Evolutionary conservation across 2,797 vertebrate species (phyloP).

Genomic region (Cuculus canorus): DNA sequence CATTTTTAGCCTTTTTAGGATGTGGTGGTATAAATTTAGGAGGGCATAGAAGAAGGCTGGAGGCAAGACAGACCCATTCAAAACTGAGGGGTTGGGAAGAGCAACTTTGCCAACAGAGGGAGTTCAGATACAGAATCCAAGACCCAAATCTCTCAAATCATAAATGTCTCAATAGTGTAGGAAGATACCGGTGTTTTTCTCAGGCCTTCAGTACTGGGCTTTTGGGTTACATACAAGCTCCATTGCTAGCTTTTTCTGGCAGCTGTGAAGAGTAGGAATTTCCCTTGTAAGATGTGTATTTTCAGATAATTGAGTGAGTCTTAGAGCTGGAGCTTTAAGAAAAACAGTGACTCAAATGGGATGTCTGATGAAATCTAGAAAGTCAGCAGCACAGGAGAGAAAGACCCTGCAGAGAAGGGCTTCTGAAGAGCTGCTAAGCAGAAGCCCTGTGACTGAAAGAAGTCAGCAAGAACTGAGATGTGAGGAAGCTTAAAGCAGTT

Average conservation of each 20-base stretch:
- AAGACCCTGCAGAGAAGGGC: neutral
- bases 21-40: neutral
- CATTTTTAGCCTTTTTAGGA: neutral
- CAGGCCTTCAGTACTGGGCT: neutral
- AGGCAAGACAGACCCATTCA: neutral
- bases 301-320: neutral
- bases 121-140: neutral
- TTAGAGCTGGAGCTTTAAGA: constrained; percentile 16
- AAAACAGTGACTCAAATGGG: neutral
- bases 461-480: neutral
- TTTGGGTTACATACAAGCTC: neutral
- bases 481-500: neutral
- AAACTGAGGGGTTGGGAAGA: neutral
- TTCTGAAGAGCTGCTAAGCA: neutral
- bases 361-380: constrained; percentile 16
- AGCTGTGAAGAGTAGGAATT: neutral
- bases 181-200: constrained; percentile 3
- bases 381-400: neutral
- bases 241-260: neutral
- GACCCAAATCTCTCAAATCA: neutral
- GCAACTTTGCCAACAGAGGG: neutral
- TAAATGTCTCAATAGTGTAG: neutral
- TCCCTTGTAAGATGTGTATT: neutral
- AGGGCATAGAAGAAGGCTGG: neutral
- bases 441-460: neutral